These are phyloP conservation scores for Talpa occidentalis DNA, from an alignment of 2,113 vertebrate species.

Conservation along the genomic window DNA sequence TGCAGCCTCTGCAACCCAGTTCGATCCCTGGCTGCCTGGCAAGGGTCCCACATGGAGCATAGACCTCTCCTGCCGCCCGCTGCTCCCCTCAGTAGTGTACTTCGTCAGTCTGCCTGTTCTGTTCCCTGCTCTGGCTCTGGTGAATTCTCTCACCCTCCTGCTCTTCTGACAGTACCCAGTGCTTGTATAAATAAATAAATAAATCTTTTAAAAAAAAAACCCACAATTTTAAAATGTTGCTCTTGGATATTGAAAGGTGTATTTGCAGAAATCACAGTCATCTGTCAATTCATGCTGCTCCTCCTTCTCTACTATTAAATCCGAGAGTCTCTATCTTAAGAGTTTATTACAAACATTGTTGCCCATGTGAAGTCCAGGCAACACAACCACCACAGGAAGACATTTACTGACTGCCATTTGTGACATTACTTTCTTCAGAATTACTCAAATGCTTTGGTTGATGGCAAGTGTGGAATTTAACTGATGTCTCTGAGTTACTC, in stretches of 20 bases:
- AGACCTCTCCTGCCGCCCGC: too few relatives aligned
- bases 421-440: background rate
- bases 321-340: background rate
- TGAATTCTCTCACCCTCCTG: too few relatives aligned
- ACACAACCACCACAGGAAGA: background rate
- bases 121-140: too few relatives aligned
- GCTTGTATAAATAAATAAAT: too few relatives aligned
- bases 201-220: too few relatives aligned
- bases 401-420: background rate
- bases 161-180: too few relatives aligned
- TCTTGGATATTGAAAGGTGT: background rate
- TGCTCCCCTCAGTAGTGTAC: too few relatives aligned
- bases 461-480: background rate
- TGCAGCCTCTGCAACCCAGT: too few relatives aligned
- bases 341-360: conserved; percentile 18
- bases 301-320: background rate
- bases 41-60: too few relatives aligned
- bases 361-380: background rate
- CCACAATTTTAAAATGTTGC: background rate
- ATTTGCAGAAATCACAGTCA: background rate
- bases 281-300: background rate
- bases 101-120: too few relatives aligned
- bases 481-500: background rate
- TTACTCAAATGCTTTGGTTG: background rate
- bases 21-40: too few relatives aligned